These are phyloP conservation scores for Hippocampus zosterae DNA, from an alignment of 2,113 vertebrate species.

Conservation along the genomic window DNA sequence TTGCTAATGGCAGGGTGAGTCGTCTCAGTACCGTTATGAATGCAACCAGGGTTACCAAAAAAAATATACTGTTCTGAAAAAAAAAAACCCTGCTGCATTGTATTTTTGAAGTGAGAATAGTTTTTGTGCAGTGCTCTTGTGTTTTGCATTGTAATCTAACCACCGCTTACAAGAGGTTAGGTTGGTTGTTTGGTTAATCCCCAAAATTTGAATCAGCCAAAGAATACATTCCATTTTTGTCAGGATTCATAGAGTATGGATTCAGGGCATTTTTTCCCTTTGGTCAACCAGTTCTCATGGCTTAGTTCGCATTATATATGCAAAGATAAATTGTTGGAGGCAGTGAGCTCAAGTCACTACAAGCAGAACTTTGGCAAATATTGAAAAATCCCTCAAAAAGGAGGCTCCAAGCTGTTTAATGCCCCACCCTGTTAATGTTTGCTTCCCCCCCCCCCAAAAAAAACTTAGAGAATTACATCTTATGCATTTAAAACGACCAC, in stretches of 20 bases:
- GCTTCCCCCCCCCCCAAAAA: too few species aligned
- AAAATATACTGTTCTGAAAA: constrained; percentile 22
- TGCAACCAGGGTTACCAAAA: constrained; percentile 47
- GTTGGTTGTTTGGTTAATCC: background rate
- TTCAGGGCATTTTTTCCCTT: background rate
- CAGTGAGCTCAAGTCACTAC: background rate
- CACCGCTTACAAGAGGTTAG: background rate
- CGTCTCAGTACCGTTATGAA: constrained; percentile 39
- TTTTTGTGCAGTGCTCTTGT: background rate
- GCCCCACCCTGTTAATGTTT: too few species aligned
- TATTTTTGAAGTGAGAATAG: background rate
- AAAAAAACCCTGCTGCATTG: constrained; percentile 15
- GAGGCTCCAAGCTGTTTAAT: background rate
- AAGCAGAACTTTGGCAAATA: background rate
- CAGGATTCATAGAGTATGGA: background rate
- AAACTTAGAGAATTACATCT: background rate
- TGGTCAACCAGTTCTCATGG: background rate
- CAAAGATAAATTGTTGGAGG: background rate
- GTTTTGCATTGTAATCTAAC: background rate
- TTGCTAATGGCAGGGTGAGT: constrained; percentile 31
- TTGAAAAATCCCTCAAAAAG: background rate
- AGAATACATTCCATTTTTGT: background rate
- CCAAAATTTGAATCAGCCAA: background rate
- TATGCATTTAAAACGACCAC: background rate
- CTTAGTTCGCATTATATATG: background rate